Evolutionary conservation across 2,113 vertebrate species (phyloP), one percentile per base, ranked within the genome.

Genomic region (Engystomops pustulosus): DNA sequence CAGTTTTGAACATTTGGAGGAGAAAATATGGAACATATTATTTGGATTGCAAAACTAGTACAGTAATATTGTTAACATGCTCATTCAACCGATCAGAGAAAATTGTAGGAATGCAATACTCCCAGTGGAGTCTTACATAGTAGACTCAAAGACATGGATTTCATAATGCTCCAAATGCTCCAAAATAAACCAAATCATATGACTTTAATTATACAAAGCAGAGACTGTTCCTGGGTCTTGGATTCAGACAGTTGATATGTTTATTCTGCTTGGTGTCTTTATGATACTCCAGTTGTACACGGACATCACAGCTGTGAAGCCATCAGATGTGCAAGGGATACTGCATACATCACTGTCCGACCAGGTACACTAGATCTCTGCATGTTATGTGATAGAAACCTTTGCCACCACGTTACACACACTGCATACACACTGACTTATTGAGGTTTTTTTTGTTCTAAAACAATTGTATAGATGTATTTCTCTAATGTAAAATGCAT

Each of bases 1-100:
- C 60, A 38, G 74, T 84, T 78, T 51, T 78, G 82, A 84, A 68
- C 82, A 84, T 84, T 69, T 77, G 72, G 82, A 78, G 18, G 27
- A 78, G 32, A 84, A 84, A 84, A 84, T 84, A 84, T 84, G 74
- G 60, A 84, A 84, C 82, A 84, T 84, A 84, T 78, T 78, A 78
- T 78, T 84, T 69, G 60, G 82, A 65, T 38, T 69, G 62, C 60
- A 68, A 62, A 84, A 69, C 53, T 23, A 53, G 74, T 78, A 49
- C 58, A 68, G 55, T 68, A 65, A 77, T 51, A 84, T 84, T 84
- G 60, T 68, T 76, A 84, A 84, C 81, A 68, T 67, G 41, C 30
- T 76, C 72, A 49, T 41, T 65, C 55, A 68, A 84, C 58, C 38
- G 60, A 84, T 84, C 34, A 68, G 55, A 84, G 70, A 55, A 78